Conservation (phyloP, 92 coral and sea anemone species). For the Epizoanthus illoricatus region DNA sequence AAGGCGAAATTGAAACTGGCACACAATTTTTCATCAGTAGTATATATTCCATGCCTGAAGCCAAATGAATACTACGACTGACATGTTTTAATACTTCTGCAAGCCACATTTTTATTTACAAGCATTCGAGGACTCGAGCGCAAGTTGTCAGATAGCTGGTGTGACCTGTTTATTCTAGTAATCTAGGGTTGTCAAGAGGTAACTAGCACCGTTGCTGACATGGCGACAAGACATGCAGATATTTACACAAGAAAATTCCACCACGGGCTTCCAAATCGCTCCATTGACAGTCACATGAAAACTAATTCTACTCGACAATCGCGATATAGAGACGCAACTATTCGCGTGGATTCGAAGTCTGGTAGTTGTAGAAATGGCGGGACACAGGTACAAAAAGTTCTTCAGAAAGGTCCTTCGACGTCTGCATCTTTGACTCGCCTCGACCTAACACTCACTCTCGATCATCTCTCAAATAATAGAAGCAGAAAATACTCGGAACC, state of each 20-base stretch:
- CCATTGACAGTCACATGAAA: background rate
- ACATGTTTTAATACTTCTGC: too few species aligned
- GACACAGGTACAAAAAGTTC: background rate
- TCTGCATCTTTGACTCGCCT: slow-evolving; percentile 32
- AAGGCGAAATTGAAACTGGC: too few species aligned
- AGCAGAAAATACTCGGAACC: background rate
- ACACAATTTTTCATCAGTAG: too few species aligned
- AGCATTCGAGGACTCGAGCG: too few species aligned
- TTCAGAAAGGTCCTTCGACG: slow-evolving; percentile 9
- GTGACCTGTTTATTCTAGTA: too few species aligned
- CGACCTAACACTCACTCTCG: slow-evolving; percentile 12
- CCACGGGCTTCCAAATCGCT: background rate
- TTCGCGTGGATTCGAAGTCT: background rate
- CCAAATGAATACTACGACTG: too few species aligned
- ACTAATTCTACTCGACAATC: background rate
- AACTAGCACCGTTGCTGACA: too few species aligned
- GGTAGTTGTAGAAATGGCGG: background rate
- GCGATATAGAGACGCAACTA: background rate
- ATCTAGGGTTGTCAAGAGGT: too few species aligned
- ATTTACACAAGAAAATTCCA: background rate
- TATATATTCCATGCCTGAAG: too few species aligned
- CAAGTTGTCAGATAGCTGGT: too few species aligned
- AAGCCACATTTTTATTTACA: too few species aligned
- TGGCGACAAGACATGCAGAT: slow-evolving; percentile 22
- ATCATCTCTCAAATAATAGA: slow-evolving; percentile 18